These are phyloP conservation scores for Gari tellinella DNA, from an alignment of 2,888 invertebrate genomes.

Conservation along the genomic window DNA sequence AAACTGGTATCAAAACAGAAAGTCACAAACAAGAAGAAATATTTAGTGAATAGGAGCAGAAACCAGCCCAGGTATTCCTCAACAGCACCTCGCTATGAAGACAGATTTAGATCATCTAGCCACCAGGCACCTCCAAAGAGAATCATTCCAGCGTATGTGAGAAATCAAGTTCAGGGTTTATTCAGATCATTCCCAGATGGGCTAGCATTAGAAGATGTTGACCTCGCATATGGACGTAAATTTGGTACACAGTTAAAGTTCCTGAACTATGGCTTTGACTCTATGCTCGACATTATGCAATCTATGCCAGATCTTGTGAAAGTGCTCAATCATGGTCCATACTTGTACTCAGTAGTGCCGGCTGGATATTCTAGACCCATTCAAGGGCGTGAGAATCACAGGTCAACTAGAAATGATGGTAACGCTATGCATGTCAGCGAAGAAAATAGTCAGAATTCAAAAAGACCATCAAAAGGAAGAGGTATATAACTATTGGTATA, in stretches of 20 bases:
- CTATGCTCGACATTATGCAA: slow-evolving; percentile 61
- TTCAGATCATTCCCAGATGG: slow-evolving; percentile 64
- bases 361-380: no score
- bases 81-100: slow-evolving; percentile 16
- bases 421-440: no score
- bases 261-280: slow-evolving; percentile 62
- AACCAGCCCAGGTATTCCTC: not conserved
- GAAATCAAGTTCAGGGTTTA: slow-evolving; percentile 63
- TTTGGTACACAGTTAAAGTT: slow-evolving; percentile 66
- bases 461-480: slow-evolving; percentile 44
- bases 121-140: slow-evolving; percentile 27
- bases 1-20: slow-evolving; percentile 75
- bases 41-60: slow-evolving; percentile 12
- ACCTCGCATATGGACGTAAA: slow-evolving; percentile 63
- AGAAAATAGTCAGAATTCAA: not conserved
- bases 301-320: slow-evolving; percentile 62
- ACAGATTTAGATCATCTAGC: not conserved
- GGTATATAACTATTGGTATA: slow-evolving; percentile 7
- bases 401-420: no score
- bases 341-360: no score
- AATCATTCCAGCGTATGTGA: slow-evolving; percentile 59
- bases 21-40: slow-evolving; percentile 63
- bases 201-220: slow-evolving; percentile 62
- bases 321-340: slow-evolving; percentile 4
- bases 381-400: no score